These are phyloP conservation scores for Tokudaia tokunoshimensis DNA, from an alignment of 2,797 vertebrate genomes.

Conservation along the genomic window DNA sequence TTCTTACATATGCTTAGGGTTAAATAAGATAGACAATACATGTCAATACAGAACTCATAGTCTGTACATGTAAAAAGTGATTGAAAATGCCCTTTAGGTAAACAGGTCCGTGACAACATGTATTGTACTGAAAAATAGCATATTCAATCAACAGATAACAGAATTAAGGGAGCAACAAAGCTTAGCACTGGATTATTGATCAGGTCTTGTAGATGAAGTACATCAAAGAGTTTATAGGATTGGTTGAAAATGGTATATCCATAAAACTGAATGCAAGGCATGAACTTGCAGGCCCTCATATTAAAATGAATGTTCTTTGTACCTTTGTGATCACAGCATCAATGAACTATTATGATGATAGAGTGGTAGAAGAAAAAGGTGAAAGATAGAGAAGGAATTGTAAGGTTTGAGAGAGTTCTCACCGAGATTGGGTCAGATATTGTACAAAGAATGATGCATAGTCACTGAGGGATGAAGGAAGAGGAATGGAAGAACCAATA, in stretches of 20 bases:
- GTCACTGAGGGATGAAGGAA: background rate
- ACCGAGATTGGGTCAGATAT: background rate
- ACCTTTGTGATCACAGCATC: background rate
- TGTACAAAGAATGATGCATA: background rate
- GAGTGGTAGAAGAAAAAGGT: background rate
- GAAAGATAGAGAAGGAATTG: background rate
- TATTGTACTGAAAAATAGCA: background rate
- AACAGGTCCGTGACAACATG: background rate
- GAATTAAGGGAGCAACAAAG: background rate
- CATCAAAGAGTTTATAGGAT: background rate
- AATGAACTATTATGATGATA: background rate
- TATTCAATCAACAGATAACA: background rate
- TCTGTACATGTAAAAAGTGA: background rate
- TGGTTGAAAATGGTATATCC: background rate
- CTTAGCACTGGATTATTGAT: background rate
- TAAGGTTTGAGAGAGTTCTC: background rate
- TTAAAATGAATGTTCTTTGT: background rate
- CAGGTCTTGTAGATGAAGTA: background rate
- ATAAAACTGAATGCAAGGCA: background rate
- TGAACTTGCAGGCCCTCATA: background rate
- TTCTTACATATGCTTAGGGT: background rate
- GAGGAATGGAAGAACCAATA: background rate
- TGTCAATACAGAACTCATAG: background rate
- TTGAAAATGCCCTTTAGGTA: constrained; percentile 3
- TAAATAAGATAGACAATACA: background rate